Evolutionary conservation across 2,888 invertebrate species (phyloP), one percentile per base, ranked within the genome.

Genomic region (Lepas anatifera): DNA sequence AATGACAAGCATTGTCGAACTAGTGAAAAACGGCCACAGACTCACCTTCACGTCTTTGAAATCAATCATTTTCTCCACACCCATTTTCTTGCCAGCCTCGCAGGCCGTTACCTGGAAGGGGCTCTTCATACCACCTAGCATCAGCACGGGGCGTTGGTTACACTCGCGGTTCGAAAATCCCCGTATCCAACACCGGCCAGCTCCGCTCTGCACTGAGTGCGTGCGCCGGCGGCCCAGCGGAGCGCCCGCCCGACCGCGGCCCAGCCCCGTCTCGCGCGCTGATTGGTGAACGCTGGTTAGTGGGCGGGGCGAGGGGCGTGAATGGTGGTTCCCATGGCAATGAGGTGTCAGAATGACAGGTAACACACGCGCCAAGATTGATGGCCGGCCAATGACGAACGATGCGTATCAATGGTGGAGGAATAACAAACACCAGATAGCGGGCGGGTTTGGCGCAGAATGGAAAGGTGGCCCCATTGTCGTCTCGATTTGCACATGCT

Each of bases 241-340:
- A 25, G 58, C 25, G 7, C 8, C 35, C 58, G 52, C 1, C 29
- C 52, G n/a, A n/a, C n/a, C n/a, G n/a, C n/a, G n/a, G n/a, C n/a
- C n/a, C n/a, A n/a, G n/a, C n/a, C n/a, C n/a, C n/a, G n/a, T n/a
- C 29, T 16, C 52, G 58, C 7, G 1, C 58, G 32, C 58, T 58
- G 58, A 58, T 58, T 58, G 58, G 58, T 22, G 16, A 11, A 18
- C 58, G 58, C 35, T 10, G 32, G 8, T 18, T 35, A 22, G 58
- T 32, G 35, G 58, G 58, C 58, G 58, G 58, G 35, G 58, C 58
- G 58, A 58, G 32, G 58, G 58, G 58, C 58, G 58, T 58, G 58
- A 58, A 58, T 58, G 16, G 58, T 22, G 32, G 58, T 58, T 58
- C 58, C 58, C 58, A 58, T 58, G 58, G 58, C 58, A 58, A 58